Conservation (phyloP, 2,888 invertebrate genomes). For the Brachylomia viminalis region DNA sequence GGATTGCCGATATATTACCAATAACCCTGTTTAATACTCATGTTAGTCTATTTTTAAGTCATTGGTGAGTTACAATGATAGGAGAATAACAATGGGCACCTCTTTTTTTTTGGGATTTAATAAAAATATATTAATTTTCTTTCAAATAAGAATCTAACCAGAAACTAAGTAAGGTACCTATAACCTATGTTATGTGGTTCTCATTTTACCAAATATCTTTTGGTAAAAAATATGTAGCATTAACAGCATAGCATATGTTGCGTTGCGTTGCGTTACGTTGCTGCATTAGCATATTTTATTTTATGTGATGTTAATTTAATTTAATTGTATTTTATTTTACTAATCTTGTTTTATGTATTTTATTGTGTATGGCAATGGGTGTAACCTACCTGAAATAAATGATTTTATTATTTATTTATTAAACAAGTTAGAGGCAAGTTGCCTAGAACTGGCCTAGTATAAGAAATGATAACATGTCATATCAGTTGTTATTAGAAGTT, state of each 20-base stretch:
- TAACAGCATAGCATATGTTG: too few species aligned
- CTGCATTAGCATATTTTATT: too few species aligned
- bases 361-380: too few species aligned
- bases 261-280: too few species aligned
- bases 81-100: not conserved
- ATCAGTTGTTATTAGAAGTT: constrained; percentile 21
- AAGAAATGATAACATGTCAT: constrained; percentile 35
- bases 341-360: too few species aligned
- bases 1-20: too few species aligned
- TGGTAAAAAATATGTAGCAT: not conserved
- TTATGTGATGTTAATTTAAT: too few species aligned
- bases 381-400: too few species aligned
- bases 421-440: not conserved
- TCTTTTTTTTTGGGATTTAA: too few species aligned
- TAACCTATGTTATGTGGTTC: not conserved
- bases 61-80: not conserved
- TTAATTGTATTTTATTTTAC: too few species aligned
- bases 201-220: not conserved
- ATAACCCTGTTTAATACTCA: too few species aligned
- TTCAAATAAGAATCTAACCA: constrained; percentile 1
- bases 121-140: not conserved
- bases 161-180: not conserved
- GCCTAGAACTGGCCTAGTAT: not conserved
- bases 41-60: not conserved
- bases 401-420: too few species aligned